A percentile compares a stretch with the other conserved stretches of the same genome.
These are phyloP conservation scores for Tinea pellionella DNA, from an alignment of 2,888 invertebrate species.

Conservation along the genomic window DNA sequence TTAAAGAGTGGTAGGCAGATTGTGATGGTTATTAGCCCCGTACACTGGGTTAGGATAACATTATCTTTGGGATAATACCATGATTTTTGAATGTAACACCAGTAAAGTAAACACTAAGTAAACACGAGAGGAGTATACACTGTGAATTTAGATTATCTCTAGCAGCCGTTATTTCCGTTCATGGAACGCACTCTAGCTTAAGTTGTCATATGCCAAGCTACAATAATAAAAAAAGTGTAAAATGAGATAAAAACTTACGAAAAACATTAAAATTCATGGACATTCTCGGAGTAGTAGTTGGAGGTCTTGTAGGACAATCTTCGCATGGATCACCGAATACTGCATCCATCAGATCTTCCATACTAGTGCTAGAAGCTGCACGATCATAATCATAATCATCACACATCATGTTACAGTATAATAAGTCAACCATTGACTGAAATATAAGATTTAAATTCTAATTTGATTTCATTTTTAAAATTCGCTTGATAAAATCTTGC, in stretches of 20 bases:
- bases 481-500: not conserved
- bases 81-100: no score
- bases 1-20: no score
- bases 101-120: no score
- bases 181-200: no score
- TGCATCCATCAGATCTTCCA: constrained; percentile 20
- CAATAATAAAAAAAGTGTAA: no score
- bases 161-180: no score
- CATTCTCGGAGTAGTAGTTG: constrained; percentile 15
- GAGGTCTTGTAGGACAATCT: constrained; percentile 19
- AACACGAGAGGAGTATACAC: no score
- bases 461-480: not conserved
- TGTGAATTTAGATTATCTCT: no score
- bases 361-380: constrained; percentile 21
- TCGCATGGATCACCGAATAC: constrained; percentile 22
- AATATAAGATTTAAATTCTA: not conserved
- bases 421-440: not conserved
- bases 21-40: no score
- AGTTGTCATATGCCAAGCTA: no score
- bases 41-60: no score
- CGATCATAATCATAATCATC: constrained; percentile 32
- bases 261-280: constrained; percentile 28
- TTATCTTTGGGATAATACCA: no score
- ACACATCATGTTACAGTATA: constrained; percentile 36
- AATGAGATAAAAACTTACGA: constrained; percentile 30